Evolutionary conservation across 2,888 invertebrate genomes (phyloP).

Genomic region (Drosophila demipolita): DNA sequence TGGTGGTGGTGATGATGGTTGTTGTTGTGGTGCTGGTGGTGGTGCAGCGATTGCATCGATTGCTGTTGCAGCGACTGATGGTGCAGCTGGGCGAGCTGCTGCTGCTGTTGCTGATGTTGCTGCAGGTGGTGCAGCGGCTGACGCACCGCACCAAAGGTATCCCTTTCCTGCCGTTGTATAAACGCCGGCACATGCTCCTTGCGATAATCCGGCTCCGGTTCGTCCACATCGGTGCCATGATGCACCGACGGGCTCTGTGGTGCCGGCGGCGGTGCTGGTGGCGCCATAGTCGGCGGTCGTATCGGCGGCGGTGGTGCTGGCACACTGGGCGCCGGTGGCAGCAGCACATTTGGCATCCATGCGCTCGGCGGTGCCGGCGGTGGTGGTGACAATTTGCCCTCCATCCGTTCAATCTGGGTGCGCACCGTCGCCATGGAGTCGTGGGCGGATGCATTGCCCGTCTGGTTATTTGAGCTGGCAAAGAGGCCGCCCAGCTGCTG

Average conservation of each 20-base stretch:
- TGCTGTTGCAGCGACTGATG: conserved; percentile 35
- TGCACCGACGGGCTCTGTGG: conserved; percentile 87
- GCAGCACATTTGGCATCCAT: conserved; percentile 88
- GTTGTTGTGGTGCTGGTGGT: conserved; percentile 13
- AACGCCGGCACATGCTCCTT: conserved; percentile 86
- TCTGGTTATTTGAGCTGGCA: conserved; percentile 51
- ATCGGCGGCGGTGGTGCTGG: conserved; percentile 88
- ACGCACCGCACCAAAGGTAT: conserved; percentile 90
- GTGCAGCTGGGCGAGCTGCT: conserved; percentile 34
- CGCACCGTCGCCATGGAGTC: conserved; percentile 83
- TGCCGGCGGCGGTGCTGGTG: conserved; percentile 88
- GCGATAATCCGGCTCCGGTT: conserved; percentile 67
- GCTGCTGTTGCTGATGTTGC: conserved; percentile 36
- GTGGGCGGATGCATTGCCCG: background rate
- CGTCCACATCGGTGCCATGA: conserved; percentile 26
- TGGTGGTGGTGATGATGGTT: conserved; percentile 15
- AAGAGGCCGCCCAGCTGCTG: conserved; percentile 90
- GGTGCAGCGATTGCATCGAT: conserved; percentile 36
- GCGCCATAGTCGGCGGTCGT: conserved; percentile 86
- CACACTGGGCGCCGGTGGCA: conserved; percentile 87
- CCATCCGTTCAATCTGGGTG: conserved; percentile 88
- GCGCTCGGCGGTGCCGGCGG: conserved; percentile 86
- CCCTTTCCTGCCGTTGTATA: conserved; percentile 90
- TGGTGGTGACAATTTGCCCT: conserved; percentile 86
- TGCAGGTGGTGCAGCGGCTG: conserved; percentile 81